A percentile compares a stretch with the other conserved stretches of the same genome.
Conservation (phyloP, 2,888 invertebrate genomes). For the Andricus curvator region DNA sequence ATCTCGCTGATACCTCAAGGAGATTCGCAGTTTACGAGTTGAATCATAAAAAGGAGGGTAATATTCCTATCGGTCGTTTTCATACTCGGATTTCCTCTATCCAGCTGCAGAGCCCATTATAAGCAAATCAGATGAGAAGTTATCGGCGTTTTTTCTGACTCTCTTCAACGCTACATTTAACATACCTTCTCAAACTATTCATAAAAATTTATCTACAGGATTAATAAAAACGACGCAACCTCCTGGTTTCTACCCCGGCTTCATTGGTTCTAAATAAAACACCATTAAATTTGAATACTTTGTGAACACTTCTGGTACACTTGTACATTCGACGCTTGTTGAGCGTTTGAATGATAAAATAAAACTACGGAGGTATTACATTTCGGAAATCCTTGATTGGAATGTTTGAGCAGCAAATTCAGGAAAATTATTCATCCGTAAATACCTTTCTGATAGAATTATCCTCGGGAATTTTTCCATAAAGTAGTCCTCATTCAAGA, state of each 20-base stretch:
- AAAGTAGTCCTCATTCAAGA: slow-evolving; percentile 12
- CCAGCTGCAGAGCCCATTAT: neutral
- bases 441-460: neutral
- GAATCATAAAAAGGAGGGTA: neutral
- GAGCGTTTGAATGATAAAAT: neutral
- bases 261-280: neutral
- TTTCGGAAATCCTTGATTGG: neutral
- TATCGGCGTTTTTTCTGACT: neutral
- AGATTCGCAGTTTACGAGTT: neutral
- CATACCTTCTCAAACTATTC: neutral
- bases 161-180: neutral
- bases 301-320: too few relatives aligned
- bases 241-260: neutral
- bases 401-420: neutral
- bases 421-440: neutral
- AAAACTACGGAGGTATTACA: neutral
- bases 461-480: neutral
- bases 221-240: neutral
- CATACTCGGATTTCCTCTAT: neutral
- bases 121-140: neutral
- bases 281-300: neutral
- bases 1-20: neutral
- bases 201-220: neutral
- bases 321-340: neutral
- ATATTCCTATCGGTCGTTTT: neutral